Conservation (phyloP, 2,888 invertebrate species). For the Ethmia dodecea region DNA sequence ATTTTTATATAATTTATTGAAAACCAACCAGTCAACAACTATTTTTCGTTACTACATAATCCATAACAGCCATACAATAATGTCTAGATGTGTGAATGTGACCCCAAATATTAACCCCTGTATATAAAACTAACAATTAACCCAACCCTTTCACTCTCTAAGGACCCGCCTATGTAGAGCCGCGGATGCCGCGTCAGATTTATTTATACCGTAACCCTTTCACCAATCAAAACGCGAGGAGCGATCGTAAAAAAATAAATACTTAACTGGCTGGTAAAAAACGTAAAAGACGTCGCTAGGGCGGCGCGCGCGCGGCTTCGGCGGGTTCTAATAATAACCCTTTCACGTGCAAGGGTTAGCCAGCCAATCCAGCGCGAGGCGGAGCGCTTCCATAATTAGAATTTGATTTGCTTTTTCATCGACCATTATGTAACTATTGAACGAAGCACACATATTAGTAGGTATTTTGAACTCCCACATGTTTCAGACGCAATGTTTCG, state of each 20-base stretch:
- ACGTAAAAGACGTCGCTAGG: conserved; percentile 50
- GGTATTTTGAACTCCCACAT: no score
- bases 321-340: conserved; percentile 71
- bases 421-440: no score
- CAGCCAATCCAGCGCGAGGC: conserved; percentile 64
- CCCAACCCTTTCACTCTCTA: conserved; percentile 57
- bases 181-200: conserved; percentile 40
- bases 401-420: conserved; percentile 10
- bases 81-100: conserved; percentile 2
- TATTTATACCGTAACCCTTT: conserved; percentile 69
- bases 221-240: conserved; percentile 50
- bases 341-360: conserved; percentile 62
- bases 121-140: conserved; percentile 39
- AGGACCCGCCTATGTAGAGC: conserved; percentile 44
- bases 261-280: conserved; percentile 55
- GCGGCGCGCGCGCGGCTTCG: conserved; percentile 50
- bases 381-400: conserved; percentile 43
- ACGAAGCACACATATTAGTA: no score
- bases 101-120: conserved; percentile 26
- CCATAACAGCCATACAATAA: neutral
- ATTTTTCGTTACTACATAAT: neutral
- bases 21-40: neutral
- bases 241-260: conserved; percentile 42
- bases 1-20: no score
- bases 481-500: no score